These are phyloP conservation scores for Pelecanoides urinatrix DNA, from an alignment of 2,113 vertebrate species.

Conservation along the genomic window DNA sequence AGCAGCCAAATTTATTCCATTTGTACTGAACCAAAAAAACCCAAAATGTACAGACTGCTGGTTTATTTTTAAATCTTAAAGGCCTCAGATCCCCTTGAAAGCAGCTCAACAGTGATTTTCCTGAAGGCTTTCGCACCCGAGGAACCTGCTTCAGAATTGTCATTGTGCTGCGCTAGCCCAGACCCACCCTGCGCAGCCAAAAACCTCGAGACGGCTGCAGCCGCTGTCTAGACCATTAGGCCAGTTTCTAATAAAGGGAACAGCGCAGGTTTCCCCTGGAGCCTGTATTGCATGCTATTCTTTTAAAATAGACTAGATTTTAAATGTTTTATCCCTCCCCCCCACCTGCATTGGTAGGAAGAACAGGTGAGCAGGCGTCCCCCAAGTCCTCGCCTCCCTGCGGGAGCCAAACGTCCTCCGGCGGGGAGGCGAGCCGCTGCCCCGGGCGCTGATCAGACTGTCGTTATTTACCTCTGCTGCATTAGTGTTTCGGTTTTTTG, in stretches of 20 bases:
- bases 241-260: neutral
- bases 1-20: constrained; percentile 63
- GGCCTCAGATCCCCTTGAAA: neutral
- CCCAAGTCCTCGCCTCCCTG: neutral
- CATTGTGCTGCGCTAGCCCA: neutral
- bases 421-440: neutral
- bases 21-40: constrained; percentile 65
- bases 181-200: neutral
- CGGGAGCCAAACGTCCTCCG: neutral
- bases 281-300: constrained; percentile 52
- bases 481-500: neutral
- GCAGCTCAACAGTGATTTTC: neutral
- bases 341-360: neutral
- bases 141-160: neutral
- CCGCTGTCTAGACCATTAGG: neutral
- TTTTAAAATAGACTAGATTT: constrained; percentile 45
- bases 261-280: neutral
- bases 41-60: constrained; percentile 68
- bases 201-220: neutral
- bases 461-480: neutral
- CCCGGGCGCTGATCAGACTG: neutral
- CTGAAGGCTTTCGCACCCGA: neutral
- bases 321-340: neutral
- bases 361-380: neutral
- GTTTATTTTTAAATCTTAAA: constrained; percentile 56